Conservation (phyloP, 2,113 vertebrate species). For the Panurus biarmicus region DNA sequence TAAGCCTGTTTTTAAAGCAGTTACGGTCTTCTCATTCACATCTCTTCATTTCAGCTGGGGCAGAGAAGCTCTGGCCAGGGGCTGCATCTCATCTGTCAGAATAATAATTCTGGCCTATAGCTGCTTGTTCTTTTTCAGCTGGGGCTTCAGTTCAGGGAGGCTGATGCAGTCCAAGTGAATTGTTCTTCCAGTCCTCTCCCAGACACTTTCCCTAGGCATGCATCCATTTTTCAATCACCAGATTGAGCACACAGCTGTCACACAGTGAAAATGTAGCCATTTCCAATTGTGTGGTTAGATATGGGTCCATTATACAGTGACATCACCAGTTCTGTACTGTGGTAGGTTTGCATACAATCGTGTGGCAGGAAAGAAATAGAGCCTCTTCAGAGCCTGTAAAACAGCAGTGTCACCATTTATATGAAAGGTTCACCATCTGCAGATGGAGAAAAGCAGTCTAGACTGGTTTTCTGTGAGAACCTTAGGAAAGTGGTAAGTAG, state of each 20-base stretch:
- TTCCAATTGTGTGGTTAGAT: constrained; percentile 4
- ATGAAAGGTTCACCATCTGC: not conserved
- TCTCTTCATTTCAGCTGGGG: not conserved
- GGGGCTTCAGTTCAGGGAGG: not conserved
- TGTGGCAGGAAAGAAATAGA: not conserved
- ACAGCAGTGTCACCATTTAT: not conserved
- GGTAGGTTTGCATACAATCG: not conserved
- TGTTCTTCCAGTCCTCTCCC: constrained; percentile 26
- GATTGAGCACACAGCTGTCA: constrained; percentile 40
- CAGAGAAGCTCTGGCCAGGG: not conserved
- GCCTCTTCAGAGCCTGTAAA: not conserved
- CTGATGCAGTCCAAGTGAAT: constrained; percentile 5
- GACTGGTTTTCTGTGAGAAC: not conserved
- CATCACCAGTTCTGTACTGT: not conserved
- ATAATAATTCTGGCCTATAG: constrained; percentile 1
- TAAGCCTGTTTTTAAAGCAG: not conserved
- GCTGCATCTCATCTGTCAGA: not conserved
- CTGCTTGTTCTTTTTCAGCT: constrained; percentile 33
- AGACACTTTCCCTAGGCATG: constrained; percentile 29
- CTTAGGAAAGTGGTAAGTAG: not conserved
- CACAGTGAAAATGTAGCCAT: not conserved
- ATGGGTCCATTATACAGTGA: not conserved
- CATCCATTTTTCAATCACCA: constrained; percentile 18
- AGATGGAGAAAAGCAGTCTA: not conserved
- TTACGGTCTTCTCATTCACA: not conserved